Evolutionary conservation across 2,797 vertebrate species (phyloP), one percentile per base, ranked within the genome.

Genomic region (Anguilla obscura): DNA sequence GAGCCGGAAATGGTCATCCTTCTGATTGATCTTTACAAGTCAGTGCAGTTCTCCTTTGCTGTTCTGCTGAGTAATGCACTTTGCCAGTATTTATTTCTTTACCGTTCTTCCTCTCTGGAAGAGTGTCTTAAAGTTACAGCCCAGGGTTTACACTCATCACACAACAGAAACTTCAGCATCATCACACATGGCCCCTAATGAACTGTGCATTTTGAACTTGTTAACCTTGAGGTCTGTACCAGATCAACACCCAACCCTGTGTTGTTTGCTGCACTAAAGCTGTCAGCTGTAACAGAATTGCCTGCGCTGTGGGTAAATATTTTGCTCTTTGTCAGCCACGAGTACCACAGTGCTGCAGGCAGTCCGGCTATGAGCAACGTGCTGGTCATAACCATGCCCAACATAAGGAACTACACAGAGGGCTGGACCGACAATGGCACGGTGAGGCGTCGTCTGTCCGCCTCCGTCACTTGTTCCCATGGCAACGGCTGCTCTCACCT

Each of bases 11-110:
- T 95, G 18, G 89, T 97, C 88, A 96, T 99, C 91, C 89, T 99
- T 91, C 95, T 99, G 16, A 96, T 99, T 85, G 98, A 99, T 93
- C 96, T 99, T 88, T 98, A 97, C 96, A 98, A 97, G 98, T 99
- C 93, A 96, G 97, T 96, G 27, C 40, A n/a, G 40, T 50, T 8
- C 6, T 82, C 4, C n/a, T 4, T 24, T 50, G 4, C 21, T 48
- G 14, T 40, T 8, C 5, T 66, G 63, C 4, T 6, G 21, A 33
- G 2, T 10, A 10, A 30, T 74, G n/a, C 27, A 12, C 21, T 9
- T 71, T 71, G n/a, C 6, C 63, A 69, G 63, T 24, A 27, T 69
- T 69, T 69, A 1, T 27, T n/a, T 24, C n/a, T 27, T 30, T 27
- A 69, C n/a, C 7, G 5, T 69, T 21, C 69, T 52, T 79, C 86